phyloP scores from a whole-genome alignment of 2,888 invertebrate genomes.

The Melanophora roralis region DNA sequence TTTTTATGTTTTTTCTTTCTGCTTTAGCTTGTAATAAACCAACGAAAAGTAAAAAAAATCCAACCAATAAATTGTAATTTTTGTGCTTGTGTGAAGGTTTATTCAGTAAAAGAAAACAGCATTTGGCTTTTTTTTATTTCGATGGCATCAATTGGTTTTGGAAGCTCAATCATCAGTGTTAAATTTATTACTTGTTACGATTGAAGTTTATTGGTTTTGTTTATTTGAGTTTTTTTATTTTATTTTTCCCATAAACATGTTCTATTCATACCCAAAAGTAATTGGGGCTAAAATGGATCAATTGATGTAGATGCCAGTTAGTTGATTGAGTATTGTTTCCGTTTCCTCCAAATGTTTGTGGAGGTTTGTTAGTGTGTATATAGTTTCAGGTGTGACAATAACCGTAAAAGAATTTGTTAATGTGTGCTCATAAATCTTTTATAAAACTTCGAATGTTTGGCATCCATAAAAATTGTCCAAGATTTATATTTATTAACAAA shows the following conservation, averaged over 20 bases:
- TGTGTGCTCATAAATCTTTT: constrained; percentile 62
- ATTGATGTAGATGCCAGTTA: constrained; percentile 30
- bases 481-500: constrained; percentile 56
- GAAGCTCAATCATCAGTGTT: constrained; percentile 63
- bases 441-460: constrained; percentile 26
- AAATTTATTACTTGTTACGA: constrained; percentile 63
- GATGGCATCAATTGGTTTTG: constrained; percentile 59
- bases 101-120: background rate
- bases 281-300: constrained; percentile 12
- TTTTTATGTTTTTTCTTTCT: constrained; percentile 7
- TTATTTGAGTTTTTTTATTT: constrained; percentile 30
- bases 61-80: constrained; percentile 61
- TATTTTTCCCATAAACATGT: constrained; percentile 13
- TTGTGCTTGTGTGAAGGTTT: constrained; percentile 20
- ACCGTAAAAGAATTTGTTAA: constrained; percentile 66
- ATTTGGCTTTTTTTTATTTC: background rate
- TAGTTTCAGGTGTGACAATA: constrained; percentile 67
- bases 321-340: constrained; percentile 51
- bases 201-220: constrained; percentile 66
- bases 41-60: constrained; percentile 26
- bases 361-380: constrained; percentile 19
- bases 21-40: constrained; percentile 18
- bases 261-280: background rate
- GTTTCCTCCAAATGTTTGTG: constrained; percentile 27
- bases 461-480: constrained; percentile 9